Evolutionary conservation across 1,140 invertebrate species (phyloP), one percentile per base, ranked within the genome.

Genomic region (Maniola jurtina): DNA sequence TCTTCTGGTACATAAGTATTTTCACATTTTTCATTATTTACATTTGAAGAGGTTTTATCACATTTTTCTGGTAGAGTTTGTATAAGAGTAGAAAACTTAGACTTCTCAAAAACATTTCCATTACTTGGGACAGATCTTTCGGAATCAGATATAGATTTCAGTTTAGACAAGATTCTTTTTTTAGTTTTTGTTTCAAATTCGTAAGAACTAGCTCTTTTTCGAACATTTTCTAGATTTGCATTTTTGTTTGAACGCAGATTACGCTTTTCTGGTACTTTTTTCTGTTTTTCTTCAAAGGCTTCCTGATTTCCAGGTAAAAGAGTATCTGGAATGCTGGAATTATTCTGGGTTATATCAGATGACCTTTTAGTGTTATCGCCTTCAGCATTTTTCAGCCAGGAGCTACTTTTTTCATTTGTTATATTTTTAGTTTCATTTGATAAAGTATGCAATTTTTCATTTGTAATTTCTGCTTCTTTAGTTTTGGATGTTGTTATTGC

Each of bases 261-360:
- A 64, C 8, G 47, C 59, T 50, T 42, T 9, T 34, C 64, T 25
- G n/a, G 34, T 54, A 62, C 64, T 67, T 59, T 35, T 60, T 34
- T 67, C 14, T 13, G 34, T 48, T 67, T 66, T 69, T 59, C 50
- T 57, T 61, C 69, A 34, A 84, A 66, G n/a, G 66, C 84, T 74
- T 90, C 88, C 71, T 82, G 88, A 73, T 90, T 90, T 64, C 83
- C 84, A 47, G 88, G 86, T 48, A 90, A 69, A 52, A 73, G 58
- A 16, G 79, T 73, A 69, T 84, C 84, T 48, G 72, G 70, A 15
- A 52, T 62, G 16, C 16, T 60, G 47, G 63, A 61, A 60, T 9
- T 55, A 47, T 50, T 64, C 58, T 70, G 47, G 13, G 25, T 70
- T n/a, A 40, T 40, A 57, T 64, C 56, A 38, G 38, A 56, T 15